These are phyloP conservation scores for Telenomus remus DNA, from an alignment of 1,140 invertebrate genomes.

Conservation along the genomic window DNA sequence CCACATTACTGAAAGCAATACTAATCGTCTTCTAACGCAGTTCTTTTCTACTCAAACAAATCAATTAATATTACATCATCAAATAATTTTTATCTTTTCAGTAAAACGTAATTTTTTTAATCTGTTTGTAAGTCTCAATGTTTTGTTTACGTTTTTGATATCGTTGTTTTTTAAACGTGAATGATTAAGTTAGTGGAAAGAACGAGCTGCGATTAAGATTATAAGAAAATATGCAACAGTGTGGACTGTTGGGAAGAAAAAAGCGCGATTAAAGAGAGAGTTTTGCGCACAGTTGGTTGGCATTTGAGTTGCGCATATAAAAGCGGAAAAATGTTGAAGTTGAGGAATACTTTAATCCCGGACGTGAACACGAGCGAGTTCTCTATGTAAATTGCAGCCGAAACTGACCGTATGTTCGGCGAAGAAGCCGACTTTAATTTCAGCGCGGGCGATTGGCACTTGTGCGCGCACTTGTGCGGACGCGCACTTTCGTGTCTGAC, in stretches of 20 bases:
- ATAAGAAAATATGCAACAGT: too few species aligned
- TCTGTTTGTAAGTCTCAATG: too few species aligned
- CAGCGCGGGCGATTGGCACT: conserved; percentile 3
- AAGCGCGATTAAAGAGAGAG: too few species aligned
- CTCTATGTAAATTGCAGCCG: conserved; percentile 18
- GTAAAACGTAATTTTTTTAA: too few species aligned
- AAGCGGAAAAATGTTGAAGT: neutral
- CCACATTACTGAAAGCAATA: conserved; percentile 39
- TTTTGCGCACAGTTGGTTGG: neutral
- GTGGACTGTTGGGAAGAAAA: too few species aligned
- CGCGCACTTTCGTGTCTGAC: conserved; percentile 11
- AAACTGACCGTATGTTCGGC: conserved; percentile 26
- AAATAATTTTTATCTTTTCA: too few species aligned
- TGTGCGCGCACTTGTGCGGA: conserved; percentile 14
- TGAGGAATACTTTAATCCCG: conserved; percentile 21
- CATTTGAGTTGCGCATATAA: neutral
- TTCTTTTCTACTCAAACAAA: too few species aligned
- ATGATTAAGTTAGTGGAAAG: too few species aligned
- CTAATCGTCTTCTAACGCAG: neutral
- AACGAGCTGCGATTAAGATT: too few species aligned
- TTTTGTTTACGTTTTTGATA: too few species aligned
- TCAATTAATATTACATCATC: too few species aligned
- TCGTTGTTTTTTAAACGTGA: too few species aligned
- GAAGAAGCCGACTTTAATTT: conserved; percentile 41
- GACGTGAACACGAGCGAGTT: neutral